Evolutionary conservation across 37 sponge, comb jelly and placozoan species (phyloP).

Genomic region (Oopsacas minuta): DNA sequence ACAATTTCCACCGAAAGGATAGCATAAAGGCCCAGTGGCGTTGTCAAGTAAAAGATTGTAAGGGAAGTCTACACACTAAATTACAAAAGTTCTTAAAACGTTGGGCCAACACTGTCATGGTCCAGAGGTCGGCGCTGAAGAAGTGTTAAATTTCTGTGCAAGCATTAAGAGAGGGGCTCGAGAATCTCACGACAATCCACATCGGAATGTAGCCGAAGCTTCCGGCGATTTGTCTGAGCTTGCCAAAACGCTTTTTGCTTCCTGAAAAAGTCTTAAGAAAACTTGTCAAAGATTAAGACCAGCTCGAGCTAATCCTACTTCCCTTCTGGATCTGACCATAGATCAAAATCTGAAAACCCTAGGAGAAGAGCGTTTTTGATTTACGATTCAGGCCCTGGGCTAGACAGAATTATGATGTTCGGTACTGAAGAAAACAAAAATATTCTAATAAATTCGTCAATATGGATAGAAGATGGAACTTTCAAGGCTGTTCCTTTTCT

Average conservation of each 20-base stretch:
- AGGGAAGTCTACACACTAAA: not conserved
- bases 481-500: not conserved
- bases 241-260: not conserved
- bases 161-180: not conserved
- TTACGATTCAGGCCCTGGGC: not conserved
- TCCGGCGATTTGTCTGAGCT: not conserved
- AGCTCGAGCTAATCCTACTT: not conserved
- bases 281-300: not conserved
- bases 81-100: not conserved
- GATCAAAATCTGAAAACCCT: not conserved
- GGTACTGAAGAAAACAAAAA: not conserved
- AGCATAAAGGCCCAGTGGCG: no score
- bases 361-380: not conserved
- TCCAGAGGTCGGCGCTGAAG: no score
- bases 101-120: not conserved
- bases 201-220: not conserved
- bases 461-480: not conserved
- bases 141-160: no score
- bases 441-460: not conserved
- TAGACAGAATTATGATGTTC: not conserved
- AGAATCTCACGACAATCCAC: not conserved
- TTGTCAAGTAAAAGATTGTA: no score
- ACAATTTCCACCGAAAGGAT: no score
- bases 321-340: not conserved
- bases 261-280: not conserved